Evolutionary conservation across 2,797 vertebrate genomes (phyloP).

Genomic region (Sebastes taczanowskii): DNA sequence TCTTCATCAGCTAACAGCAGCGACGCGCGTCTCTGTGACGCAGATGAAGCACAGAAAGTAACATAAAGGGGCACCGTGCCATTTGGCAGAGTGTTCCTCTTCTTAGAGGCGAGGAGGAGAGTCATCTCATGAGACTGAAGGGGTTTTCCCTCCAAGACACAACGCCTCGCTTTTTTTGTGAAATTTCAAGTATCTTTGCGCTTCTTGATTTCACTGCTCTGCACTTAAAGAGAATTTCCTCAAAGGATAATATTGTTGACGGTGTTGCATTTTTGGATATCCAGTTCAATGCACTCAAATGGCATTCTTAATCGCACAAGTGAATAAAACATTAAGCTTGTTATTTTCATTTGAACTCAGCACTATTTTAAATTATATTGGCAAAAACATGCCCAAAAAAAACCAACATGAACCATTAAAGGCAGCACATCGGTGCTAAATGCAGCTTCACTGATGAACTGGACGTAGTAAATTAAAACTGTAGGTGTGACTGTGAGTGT

Average conservation of each 20-base stretch:
- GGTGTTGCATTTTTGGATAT: background rate
- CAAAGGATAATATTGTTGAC: constrained; percentile 22
- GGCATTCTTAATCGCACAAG: background rate
- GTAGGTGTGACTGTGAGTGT: constrained; percentile 55
- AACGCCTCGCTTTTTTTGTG: background rate
- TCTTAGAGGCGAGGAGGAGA: constrained; percentile 43
- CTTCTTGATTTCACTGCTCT: constrained; percentile 8
- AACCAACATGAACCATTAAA: background rate
- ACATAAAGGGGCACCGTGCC: constrained; percentile 67
- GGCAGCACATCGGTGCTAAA: background rate
- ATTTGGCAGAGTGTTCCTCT: constrained; percentile 64
- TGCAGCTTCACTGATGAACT: constrained; percentile 31
- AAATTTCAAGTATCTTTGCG: constrained; percentile 28
- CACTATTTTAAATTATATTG: background rate
- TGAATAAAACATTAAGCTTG: background rate
- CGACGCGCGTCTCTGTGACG: constrained; percentile 7
- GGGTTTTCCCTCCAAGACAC: constrained; percentile 46
- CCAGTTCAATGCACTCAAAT: background rate
- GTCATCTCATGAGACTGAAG: constrained; percentile 53
- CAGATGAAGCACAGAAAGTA: constrained; percentile 53
- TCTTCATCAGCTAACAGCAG: constrained; percentile 57
- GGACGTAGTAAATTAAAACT: constrained; percentile 44
- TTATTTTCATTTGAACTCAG: background rate
- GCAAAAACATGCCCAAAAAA: background rate
- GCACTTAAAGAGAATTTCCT: constrained; percentile 26